A percentile compares a stretch with the other conserved stretches of the same genome.
phyloP scores from a whole-genome alignment of 1,140 invertebrate genomes.

The Delia radicum region DNA sequence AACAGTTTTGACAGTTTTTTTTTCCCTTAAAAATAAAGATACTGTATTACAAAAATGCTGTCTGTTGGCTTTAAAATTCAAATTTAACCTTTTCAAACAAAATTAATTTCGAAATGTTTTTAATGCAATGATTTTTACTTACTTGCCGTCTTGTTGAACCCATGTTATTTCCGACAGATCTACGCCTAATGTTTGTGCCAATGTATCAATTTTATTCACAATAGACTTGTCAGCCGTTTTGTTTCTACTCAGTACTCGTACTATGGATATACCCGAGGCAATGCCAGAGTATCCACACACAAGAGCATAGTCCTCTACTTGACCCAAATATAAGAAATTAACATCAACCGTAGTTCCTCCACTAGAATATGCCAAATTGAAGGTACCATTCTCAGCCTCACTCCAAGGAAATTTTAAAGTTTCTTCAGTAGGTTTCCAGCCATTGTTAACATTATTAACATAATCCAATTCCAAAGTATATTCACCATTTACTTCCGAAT shows the following conservation, averaged over 20 bases:
- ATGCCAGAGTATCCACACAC: neutral
- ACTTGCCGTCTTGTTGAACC: neutral
- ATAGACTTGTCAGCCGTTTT: neutral
- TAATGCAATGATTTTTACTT: neutral
- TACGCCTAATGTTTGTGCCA: neutral
- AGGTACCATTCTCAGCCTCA: neutral
- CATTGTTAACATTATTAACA: neutral
- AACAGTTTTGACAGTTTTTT: no score
- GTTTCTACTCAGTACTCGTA: neutral
- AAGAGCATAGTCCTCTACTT: neutral
- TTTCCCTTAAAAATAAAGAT: no score
- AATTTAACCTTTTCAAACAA: no score
- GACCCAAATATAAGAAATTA: neutral
- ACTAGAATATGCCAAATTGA: neutral
- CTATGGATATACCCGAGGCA: neutral
- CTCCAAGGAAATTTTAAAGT: conserved; percentile 5
- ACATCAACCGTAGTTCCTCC: neutral
- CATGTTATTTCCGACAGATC: neutral
- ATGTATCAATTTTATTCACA: neutral
- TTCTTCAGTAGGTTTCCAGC: neutral
- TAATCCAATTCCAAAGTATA: conserved; percentile 6
- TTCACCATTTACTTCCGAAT: neutral
- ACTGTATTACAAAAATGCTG: no score
- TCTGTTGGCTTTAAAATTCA: no score
- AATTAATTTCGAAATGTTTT: no score